These are phyloP conservation scores for Rhegmatorhina hoffmannsi DNA, from an alignment of 2,113 vertebrate species.

Conservation along the genomic window DNA sequence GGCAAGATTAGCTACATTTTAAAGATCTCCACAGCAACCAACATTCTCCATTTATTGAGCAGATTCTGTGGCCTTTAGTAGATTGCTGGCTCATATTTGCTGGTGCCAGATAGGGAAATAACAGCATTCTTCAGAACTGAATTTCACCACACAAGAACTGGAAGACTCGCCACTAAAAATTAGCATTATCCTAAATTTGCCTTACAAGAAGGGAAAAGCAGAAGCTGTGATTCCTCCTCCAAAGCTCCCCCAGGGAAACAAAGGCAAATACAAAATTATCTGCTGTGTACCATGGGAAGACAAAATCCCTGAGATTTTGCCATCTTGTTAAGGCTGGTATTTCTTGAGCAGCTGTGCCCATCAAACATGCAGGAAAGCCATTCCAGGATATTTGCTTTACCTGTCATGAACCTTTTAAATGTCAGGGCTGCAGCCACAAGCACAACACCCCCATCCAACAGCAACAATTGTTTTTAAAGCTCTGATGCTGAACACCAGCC, in stretches of 20 bases:
- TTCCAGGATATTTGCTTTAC: not conserved
- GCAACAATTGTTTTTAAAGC: conserved; percentile 14
- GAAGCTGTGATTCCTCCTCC: not conserved
- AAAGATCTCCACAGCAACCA: conserved; percentile 54
- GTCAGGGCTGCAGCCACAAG: not conserved
- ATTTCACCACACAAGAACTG: not conserved
- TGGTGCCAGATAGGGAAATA: conserved; percentile 34
- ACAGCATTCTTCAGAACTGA: conserved; percentile 33
- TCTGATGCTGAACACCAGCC: not conserved
- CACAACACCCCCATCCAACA: not conserved
- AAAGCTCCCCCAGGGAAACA: not conserved
- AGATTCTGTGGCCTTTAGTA: not conserved
- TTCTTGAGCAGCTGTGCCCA: not conserved
- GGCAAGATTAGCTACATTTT: conserved; percentile 38
- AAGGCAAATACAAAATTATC: not conserved
- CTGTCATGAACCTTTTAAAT: not conserved
- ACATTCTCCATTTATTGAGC: conserved; percentile 32
- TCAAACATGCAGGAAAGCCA: not conserved
- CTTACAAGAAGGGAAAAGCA: not conserved
- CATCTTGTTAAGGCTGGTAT: not conserved
- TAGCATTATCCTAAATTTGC: not conserved
- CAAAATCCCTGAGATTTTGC: not conserved
- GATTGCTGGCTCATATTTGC: not conserved
- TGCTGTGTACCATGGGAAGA: not conserved
- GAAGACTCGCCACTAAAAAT: not conserved